phyloP scores from a whole-genome alignment of 1,140 invertebrate species.

The Drosophila nasuta region DNA sequence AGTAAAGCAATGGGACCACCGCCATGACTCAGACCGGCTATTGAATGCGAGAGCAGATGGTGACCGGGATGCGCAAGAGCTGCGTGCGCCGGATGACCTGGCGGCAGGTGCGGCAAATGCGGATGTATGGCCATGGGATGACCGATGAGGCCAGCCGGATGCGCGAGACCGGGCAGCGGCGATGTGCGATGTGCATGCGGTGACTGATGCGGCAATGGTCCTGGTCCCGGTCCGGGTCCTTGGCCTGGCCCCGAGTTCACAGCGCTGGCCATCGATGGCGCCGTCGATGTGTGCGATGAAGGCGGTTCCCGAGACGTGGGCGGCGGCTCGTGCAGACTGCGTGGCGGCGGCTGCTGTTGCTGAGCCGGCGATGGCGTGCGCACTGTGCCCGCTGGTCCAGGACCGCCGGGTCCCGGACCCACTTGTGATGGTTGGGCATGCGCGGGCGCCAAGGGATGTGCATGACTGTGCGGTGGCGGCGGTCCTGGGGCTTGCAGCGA shows the following conservation, averaged over 20 bases:
- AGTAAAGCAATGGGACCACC: constrained; percentile 75
- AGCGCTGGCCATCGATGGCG: constrained; percentile 48
- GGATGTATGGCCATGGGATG: constrained; percentile 82
- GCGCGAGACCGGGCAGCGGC: constrained; percentile 70
- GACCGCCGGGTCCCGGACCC: constrained; percentile 7
- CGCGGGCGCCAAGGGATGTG: constrained; percentile 55
- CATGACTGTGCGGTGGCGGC: constrained; percentile 61
- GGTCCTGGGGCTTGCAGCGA: constrained; percentile 76
- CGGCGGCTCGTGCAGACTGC: constrained; percentile 66
- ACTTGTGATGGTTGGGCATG: constrained; percentile 78
- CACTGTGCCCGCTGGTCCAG: constrained; percentile 82
- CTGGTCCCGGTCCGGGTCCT: constrained; percentile 34
- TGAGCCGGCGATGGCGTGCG: constrained; percentile 81
- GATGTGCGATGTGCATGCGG: constrained; percentile 79
- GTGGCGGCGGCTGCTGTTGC: constrained; percentile 64
- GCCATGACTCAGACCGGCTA: constrained; percentile 74
- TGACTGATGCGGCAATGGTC: constrained; percentile 64
- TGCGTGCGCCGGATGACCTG: constrained; percentile 80
- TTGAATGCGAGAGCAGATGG: constrained; percentile 77
- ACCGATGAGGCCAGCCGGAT: constrained; percentile 73
- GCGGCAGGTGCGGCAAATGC: constrained; percentile 79
- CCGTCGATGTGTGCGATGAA: constrained; percentile 64
- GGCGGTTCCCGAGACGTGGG: constrained; percentile 69
- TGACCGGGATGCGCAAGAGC: constrained; percentile 77
- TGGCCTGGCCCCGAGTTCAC: constrained; percentile 27